phyloP scores from a whole-genome alignment of 2,888 invertebrate genomes.

The Trichopoda pennipes region DNA sequence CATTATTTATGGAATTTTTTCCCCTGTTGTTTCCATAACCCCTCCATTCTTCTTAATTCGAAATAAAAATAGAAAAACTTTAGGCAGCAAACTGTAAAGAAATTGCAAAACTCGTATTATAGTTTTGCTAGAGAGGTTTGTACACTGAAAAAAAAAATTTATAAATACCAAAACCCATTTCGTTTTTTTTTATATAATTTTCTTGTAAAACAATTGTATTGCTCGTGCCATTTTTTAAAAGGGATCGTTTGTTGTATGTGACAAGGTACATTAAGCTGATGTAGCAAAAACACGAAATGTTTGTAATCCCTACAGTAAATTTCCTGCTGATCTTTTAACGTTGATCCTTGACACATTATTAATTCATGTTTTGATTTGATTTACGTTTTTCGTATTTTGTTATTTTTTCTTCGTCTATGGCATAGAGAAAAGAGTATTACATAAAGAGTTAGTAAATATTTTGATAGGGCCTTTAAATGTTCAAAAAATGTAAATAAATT shows the following conservation, averaged over 20 bases:
- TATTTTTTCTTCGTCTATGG: neutral
- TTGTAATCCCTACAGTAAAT: slow-evolving; percentile 80
- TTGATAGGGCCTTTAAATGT: slow-evolving; percentile 52
- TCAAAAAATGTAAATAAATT: slow-evolving; percentile 47
- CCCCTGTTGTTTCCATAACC: slow-evolving; percentile 20
- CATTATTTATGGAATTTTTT: slow-evolving; percentile 38
- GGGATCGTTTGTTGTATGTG: slow-evolving; percentile 45
- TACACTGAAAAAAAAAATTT: slow-evolving; percentile 25
- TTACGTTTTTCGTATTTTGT: slow-evolving; percentile 71
- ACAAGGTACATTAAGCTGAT: neutral
- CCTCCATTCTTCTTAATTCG: slow-evolving; percentile 14
- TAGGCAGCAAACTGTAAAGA: too few species aligned
- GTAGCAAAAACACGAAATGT: slow-evolving; percentile 26
- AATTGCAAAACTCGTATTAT: too few species aligned
- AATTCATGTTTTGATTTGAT: slow-evolving; percentile 80
- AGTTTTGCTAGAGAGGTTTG: neutral
- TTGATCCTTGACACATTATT: slow-evolving; percentile 74
- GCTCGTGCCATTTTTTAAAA: slow-evolving; percentile 45
- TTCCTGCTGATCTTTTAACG: slow-evolving; percentile 76
- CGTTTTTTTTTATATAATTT: neutral
- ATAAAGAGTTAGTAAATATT: slow-evolving; percentile 48
- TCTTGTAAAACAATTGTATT: neutral
- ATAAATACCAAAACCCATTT: too few species aligned
- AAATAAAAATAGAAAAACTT: neutral
- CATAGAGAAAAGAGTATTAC: slow-evolving; percentile 1